These are phyloP conservation scores for Onychomys arenicola DNA, from an alignment of 2,797 vertebrate genomes.

Conservation along the genomic window DNA sequence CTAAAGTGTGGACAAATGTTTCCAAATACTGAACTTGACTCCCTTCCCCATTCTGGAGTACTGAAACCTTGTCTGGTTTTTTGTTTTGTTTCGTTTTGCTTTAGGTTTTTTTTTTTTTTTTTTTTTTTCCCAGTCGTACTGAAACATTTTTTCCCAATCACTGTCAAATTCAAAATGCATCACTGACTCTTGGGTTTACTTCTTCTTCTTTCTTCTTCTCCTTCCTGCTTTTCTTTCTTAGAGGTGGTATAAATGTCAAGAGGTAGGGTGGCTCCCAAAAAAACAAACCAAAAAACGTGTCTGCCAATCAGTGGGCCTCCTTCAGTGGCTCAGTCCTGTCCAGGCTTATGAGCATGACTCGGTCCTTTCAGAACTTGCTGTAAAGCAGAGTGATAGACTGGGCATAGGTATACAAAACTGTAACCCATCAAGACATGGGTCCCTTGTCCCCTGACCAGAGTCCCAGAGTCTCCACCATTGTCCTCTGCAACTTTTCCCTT, in stretches of 20 bases:
- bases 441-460: background rate
- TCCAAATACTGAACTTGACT: background rate
- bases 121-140: background rate
- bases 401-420: background rate
- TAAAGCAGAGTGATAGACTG: background rate
- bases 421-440: background rate
- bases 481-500: background rate
- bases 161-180: conserved; percentile 10
- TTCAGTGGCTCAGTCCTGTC: background rate
- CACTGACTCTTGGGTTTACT: background rate
- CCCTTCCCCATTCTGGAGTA: background rate
- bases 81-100: background rate
- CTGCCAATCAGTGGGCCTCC: background rate
- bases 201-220: background rate
- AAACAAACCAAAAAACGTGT: background rate
- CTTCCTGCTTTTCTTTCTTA: background rate
- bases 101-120: background rate
- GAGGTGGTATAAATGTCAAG: background rate
- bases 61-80: background rate
- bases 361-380: background rate
- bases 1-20: background rate
- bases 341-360: background rate
- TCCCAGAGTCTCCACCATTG: background rate
- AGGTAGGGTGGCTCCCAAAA: background rate
- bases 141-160: conserved; percentile 31